A percentile compares a stretch with the other conserved stretches of the same genome.
phyloP scores from a whole-genome alignment of 2,888 invertebrate species.

The Acanthosepion pharaonis region DNA sequence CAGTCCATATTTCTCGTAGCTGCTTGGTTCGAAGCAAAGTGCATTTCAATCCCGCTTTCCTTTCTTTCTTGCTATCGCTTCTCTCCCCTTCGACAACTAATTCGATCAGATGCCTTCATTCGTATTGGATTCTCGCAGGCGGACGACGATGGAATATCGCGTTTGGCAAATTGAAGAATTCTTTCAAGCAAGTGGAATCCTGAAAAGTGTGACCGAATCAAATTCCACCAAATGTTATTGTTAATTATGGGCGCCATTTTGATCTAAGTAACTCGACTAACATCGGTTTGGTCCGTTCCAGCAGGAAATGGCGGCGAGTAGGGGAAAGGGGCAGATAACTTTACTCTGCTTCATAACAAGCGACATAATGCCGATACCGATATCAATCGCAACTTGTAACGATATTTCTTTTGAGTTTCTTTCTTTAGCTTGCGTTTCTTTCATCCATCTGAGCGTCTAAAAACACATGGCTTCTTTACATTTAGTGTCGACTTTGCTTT shows the following conservation, averaged over 20 bases:
- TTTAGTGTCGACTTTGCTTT: not conserved
- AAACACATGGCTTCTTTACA: not conserved
- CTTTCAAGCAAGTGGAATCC: conserved; percentile 33
- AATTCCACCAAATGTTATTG: conserved; percentile 33
- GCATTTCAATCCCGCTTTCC: not conserved
- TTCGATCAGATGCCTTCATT: conserved; percentile 22
- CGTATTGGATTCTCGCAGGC: not conserved
- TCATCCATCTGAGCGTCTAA: not conserved
- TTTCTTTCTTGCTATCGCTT: not conserved
- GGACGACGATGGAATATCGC: not conserved
- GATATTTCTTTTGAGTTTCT: not conserved
- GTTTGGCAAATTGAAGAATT: conserved; percentile 33
- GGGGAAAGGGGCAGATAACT: not conserved
- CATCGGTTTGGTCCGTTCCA: not conserved
- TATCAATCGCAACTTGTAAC: not conserved
- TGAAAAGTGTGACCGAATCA: not conserved
- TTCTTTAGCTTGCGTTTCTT: not conserved
- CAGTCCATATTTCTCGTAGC: not conserved
- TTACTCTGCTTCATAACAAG: not conserved
- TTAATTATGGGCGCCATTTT: conserved; percentile 12
- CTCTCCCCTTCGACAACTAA: not conserved
- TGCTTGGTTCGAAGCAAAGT: not conserved
- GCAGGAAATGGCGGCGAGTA: not conserved
- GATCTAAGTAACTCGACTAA: not conserved
- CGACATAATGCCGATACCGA: not conserved